Base-by-base conservation (phyloP, 2,797 vertebrate species). In the Chaetophractus vellerosus region DNA sequence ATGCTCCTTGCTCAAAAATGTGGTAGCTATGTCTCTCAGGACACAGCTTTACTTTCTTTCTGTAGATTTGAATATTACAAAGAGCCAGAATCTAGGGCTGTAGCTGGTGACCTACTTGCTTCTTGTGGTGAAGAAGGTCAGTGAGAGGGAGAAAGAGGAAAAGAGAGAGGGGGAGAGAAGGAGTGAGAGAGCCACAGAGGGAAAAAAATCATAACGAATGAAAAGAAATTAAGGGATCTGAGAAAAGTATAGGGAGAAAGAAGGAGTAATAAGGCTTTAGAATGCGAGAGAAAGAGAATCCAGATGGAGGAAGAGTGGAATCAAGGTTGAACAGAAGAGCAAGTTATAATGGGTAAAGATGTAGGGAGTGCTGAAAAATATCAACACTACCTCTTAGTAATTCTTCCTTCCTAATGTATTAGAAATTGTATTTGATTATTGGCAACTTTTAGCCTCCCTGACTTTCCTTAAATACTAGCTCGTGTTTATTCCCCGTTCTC, bases 41-140 rank as follows among this genome's bases (percentile, higher is more conserved):
- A 66, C 11, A 41, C 1, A 4, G 36, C 78, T 71, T 81, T 61
- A 11, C 6, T 96, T 6, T 45, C 63, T 87, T 93, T 76, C 86
- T 80, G 11, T 11, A 26, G 86, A 52, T 87, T 66, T 80, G 7
- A 95, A 16, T 74, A 59, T 90, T 36, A 52, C 36, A 38, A 95
- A 66, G 84, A 95, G 86, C 31, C 52, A 78, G 80, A 95, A 92
- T 90, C 61, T 96, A 94, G 97, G 97, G 16, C 94, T 97, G 76
- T 63, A 9, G 10, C 55, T 59, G 48, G n/a, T 96, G 94, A 82
- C 87, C 74, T 90, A 45, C 14, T 90, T 95, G 68, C 66, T 66
- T 88, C 69, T 72, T 36, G 0, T 31, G 59, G 78, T 90, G 96
- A 89, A 96, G 84, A 75, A 57, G 90, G 72, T 78, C 24, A 45